These are phyloP conservation scores for Oreonectes daqikongensis DNA, from an alignment of 2,797 vertebrate genomes.

Conservation along the genomic window DNA sequence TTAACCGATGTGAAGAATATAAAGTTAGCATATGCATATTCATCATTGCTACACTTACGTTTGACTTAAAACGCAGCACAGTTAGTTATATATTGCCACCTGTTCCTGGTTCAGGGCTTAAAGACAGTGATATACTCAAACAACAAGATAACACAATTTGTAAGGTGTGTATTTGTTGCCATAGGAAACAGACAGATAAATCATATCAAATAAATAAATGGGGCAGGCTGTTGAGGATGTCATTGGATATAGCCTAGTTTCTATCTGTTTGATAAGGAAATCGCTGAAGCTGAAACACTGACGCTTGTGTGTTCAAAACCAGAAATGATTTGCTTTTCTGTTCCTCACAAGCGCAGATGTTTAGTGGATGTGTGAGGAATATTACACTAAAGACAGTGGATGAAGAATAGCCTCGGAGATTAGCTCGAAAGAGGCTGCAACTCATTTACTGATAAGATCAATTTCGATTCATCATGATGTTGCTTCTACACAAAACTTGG, in stretches of 20 bases:
- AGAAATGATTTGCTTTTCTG: conserved; percentile 23
- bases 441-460: conserved; percentile 8
- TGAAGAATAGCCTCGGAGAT: conserved; percentile 1
- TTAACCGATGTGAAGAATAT: conserved; percentile 64
- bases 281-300: conserved; percentile 16
- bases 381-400: not conserved
- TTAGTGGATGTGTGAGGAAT: not conserved
- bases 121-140: conserved; percentile 58
- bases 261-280: conserved; percentile 37
- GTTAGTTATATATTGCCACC: conserved; percentile 52
- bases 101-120: conserved; percentile 62
- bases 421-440: not conserved
- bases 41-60: conserved; percentile 43
- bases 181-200: conserved; percentile 47
- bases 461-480: not conserved
- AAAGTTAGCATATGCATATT: conserved; percentile 55
- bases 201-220: conserved; percentile 48
- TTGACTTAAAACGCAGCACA: conserved; percentile 54
- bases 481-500: conserved; percentile 9
- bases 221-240: conserved; percentile 36
- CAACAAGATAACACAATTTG: conserved; percentile 60
- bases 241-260: conserved; percentile 40
- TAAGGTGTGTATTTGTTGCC: conserved; percentile 45
- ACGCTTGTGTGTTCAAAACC: conserved; percentile 20
- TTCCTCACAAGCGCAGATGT: not conserved